phyloP scores from a whole-genome alignment of 37 sponge, comb jelly and placozoan species.

The Halisarca cf. caerulea region DNA sequence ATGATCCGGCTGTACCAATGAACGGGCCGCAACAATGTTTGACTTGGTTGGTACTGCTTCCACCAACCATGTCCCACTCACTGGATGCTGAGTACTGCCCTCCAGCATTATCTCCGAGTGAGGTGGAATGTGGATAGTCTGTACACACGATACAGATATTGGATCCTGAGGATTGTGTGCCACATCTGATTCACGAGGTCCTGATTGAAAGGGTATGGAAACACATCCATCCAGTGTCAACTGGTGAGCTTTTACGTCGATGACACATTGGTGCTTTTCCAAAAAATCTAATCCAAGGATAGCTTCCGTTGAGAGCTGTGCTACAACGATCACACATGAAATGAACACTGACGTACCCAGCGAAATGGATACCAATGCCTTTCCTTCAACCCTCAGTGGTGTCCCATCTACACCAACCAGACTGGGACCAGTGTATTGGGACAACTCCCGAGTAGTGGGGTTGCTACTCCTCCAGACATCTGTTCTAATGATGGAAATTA shows the following conservation, averaged over 20 bases:
- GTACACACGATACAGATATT: too few species aligned
- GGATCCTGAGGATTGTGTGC: too few species aligned
- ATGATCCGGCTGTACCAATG: background rate
- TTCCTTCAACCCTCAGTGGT: slow-evolving; percentile 6
- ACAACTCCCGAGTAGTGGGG: too few species aligned
- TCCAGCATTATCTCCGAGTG: too few species aligned
- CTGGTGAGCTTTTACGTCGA: background rate
- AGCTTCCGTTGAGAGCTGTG: background rate
- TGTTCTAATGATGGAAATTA: background rate
- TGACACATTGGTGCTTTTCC: background rate
- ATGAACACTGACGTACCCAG: too few species aligned
- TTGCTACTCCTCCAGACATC: too few species aligned
- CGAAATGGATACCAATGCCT: background rate
- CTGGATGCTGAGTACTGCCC: too few species aligned
- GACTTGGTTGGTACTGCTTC: background rate
- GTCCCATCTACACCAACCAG: slow-evolving; percentile 35
- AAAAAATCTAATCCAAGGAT: slow-evolving; percentile 43
- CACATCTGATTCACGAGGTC: background rate
- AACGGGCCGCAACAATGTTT: background rate
- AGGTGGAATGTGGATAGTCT: too few species aligned
- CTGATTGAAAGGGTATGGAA: background rate
- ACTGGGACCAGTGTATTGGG: too few species aligned
- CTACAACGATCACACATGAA: background rate
- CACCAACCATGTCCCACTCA: background rate
- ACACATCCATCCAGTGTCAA: background rate